Base-by-base conservation (phyloP, 1,140 invertebrate genomes). In the Euwallacea fornicatus region DNA sequence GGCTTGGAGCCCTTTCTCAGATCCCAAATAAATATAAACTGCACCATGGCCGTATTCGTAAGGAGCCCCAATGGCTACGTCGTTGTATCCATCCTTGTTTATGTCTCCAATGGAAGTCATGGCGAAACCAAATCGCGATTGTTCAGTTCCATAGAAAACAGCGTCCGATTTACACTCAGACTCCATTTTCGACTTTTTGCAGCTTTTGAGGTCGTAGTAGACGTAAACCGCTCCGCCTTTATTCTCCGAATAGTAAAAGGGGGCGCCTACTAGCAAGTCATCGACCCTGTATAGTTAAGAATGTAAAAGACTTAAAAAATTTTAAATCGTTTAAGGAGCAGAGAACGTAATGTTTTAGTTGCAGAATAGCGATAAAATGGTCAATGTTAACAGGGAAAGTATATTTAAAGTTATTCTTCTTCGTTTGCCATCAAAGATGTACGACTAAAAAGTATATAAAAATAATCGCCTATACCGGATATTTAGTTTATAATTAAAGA, bases 11-110 rank as follows among this genome's bases (percentile, higher is more conserved):
- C 94, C 93, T 74, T 88, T 85, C 56, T 84, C 86, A 43, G 41
- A 90, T 89, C 95, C 95, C 69, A 96, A 83, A 83, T 91, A 95
- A 75, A 98, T 93, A 78, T 95, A 97, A 54, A 98, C 90, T 3
- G 90, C 86, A 4, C 86, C 91, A 13, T 92, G 93, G 74, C 88
- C 85, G 2, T 87, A 89, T 82, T 96, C 94, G 79, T 96, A 97
- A 0, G 95, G 96, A 21, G 95, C 95, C 13, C 96, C 96, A 64
- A 98, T 88, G 0, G 94, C 95, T 56, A 98, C 83, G 81, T 98
- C 96, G 76, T 93, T 91, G 78, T 88, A 95, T 0, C 90, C 90
- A 81, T 98, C 96, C 82, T 92, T 93, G 80, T 98, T 97, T 7
- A 98, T 84, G 81, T 98, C 96, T 43, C 94, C 94, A 21, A 95